Percentiles rank a stretch among this genome's conserved stretches.
These are phyloP conservation scores for Gyrodactylus bullatarudis DNA, from an alignment of 1,140 invertebrate species.

Conservation along the genomic window DNA sequence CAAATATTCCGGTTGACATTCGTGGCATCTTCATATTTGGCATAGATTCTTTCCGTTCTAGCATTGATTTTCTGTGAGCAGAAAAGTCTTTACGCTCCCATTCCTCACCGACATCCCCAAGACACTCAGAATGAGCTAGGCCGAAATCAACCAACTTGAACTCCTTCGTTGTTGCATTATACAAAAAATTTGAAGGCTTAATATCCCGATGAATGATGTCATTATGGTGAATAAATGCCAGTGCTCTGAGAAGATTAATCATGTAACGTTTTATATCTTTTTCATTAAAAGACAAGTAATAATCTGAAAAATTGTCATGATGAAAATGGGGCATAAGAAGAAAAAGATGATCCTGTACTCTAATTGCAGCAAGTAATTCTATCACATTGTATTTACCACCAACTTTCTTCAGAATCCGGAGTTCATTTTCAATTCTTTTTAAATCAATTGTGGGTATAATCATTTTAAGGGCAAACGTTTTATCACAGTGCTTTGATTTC, in stretches of 20 bases:
- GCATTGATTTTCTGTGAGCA: background rate
- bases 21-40: background rate
- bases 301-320: constrained; percentile 42
- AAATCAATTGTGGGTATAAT: constrained; percentile 45
- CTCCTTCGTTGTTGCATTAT: constrained; percentile 36
- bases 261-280: constrained; percentile 42
- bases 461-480: constrained; percentile 40
- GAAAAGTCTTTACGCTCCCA: background rate
- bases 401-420: constrained; percentile 38
- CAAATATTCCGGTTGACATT: background rate
- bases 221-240: constrained; percentile 42
- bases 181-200: constrained; percentile 68
- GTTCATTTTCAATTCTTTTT: constrained; percentile 35
- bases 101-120: constrained; percentile 1
- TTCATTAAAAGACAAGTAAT: constrained; percentile 24
- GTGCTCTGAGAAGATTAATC: constrained; percentile 38
- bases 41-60: background rate
- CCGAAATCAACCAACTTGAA: constrained; percentile 38
- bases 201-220: constrained; percentile 58
- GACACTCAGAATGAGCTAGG: constrained; percentile 28
- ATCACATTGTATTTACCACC: constrained; percentile 47
- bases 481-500: constrained; percentile 8
- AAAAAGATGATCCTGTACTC: constrained; percentile 40
- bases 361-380: constrained; percentile 37
- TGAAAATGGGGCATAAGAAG: constrained; percentile 61